Base-by-base conservation (phyloP, 2,113 vertebrate genomes). In the Choloepus hoffmanni region DNA sequence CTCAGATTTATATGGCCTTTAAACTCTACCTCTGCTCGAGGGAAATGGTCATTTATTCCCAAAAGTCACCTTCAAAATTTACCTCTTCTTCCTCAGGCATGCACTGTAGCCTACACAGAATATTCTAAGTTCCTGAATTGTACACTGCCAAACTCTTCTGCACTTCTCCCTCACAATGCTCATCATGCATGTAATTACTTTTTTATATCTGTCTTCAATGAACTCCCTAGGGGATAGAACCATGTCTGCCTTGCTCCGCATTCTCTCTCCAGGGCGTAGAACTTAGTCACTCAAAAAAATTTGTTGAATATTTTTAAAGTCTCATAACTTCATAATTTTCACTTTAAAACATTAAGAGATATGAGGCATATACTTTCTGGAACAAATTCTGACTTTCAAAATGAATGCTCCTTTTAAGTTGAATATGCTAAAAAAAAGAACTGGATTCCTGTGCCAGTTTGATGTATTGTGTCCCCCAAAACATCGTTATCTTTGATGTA, bases 291-390 rank as follows among this genome's bases (percentile, higher is more conserved):
- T 63, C 63, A 88, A 50, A 26, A 19, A 63, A 92, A 21, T 62
- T 63, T 58, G 84, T 86, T 6, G 1, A 89, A 7, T 89, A 43
- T 85, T 90, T 88, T 82, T 62, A 33, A 90, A 55, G 9, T 63
- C n/a, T 85, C 7, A 16, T 40, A 78, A 72, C 68, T 92, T 84
- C 43, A n/a, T 55, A 84, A 78, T 84, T 79, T 67, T 65, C 45
- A 92, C 36, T 53, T 94, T 94, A 84, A 96, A 86, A 87, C 13
- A 55, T 48, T 58, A 58, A 94, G 72, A 48, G 11, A 72, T 89
- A 15, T 14, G 28, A 84, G 53, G 13, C n/a, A 36, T 63, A 53
- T 0, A 83, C 23, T 36, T 58, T 83, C 45, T 94, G 77, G 7
- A 58, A 23, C 3, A 70, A 78, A 88, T 62, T 77, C 43, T 60